Evolutionary conservation across 2,797 vertebrate genomes (phyloP).

Genomic region (Vultur gryphus): DNA sequence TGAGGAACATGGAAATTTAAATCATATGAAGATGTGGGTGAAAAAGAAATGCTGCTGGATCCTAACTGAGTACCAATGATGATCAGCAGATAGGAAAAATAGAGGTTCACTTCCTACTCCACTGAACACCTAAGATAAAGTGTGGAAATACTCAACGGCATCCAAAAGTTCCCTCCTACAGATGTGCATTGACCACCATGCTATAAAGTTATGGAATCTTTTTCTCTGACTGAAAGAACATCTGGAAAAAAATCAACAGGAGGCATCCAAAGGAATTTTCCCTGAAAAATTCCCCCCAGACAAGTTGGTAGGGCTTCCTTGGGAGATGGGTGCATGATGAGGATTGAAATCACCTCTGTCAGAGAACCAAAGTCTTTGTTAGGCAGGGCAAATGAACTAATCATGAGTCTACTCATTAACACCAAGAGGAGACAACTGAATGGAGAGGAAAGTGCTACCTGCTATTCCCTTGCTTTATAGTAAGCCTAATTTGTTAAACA

Average conservation of each 20-base stretch:
- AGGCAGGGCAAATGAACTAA: neutral
- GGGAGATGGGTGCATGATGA: neutral
- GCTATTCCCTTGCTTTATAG: neutral
- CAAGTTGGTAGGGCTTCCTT: neutral
- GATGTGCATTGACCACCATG: neutral
- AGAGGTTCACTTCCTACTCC: neutral
- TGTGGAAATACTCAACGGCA: neutral
- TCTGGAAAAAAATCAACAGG: neutral
- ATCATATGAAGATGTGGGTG: neutral
- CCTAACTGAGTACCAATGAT: fast-evolving
- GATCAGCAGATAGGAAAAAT: neutral
- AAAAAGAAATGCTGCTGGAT: neutral
- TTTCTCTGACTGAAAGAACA: neutral
- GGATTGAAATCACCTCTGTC: neutral
- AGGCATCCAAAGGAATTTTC: neutral
- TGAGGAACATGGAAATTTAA: neutral
- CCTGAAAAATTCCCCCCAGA: neutral
- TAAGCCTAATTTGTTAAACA: neutral
- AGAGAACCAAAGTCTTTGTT: neutral
- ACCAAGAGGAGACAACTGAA: neutral
- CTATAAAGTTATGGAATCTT: neutral
- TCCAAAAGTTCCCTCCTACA: neutral
- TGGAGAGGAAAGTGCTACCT: neutral
- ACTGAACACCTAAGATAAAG: neutral
- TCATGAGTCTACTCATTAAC: neutral